Conservation (phyloP, 2,113 vertebrate genomes). For the Loxodonta africana region DNA sequence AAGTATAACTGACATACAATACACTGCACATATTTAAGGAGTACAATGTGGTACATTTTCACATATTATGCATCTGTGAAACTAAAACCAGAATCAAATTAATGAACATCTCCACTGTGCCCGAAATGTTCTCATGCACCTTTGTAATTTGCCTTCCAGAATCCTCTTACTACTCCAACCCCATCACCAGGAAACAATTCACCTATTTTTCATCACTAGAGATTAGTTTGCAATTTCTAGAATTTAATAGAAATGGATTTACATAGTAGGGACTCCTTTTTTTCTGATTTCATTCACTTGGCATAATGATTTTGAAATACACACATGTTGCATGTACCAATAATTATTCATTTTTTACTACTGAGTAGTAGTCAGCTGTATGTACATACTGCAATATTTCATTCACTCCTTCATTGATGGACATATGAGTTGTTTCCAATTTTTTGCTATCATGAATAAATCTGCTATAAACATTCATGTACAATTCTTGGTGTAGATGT, state of each 20-base stretch:
- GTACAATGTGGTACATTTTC: too few species aligned
- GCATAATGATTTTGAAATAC: too few species aligned
- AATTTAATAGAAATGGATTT: background rate
- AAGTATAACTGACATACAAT: too few species aligned
- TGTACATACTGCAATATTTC: background rate
- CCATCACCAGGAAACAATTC: background rate
- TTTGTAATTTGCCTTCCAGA: background rate
- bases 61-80: too few species aligned
- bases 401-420: background rate
- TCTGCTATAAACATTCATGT: background rate
- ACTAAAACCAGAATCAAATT: too few species aligned
- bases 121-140: too few species aligned
- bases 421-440: background rate
- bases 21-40: too few species aligned
- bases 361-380: too few species aligned
- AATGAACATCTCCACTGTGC: too few species aligned
- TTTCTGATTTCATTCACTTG: background rate
- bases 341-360: too few species aligned
- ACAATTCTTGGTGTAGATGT: background rate
- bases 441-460: background rate
- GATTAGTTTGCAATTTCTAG: background rate
- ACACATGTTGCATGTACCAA: too few species aligned
- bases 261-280: background rate
- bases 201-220: background rate
- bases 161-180: background rate